phyloP scores from a whole-genome alignment of 2,888 invertebrate genomes.

The Drosophila engyochracea region DNA sequence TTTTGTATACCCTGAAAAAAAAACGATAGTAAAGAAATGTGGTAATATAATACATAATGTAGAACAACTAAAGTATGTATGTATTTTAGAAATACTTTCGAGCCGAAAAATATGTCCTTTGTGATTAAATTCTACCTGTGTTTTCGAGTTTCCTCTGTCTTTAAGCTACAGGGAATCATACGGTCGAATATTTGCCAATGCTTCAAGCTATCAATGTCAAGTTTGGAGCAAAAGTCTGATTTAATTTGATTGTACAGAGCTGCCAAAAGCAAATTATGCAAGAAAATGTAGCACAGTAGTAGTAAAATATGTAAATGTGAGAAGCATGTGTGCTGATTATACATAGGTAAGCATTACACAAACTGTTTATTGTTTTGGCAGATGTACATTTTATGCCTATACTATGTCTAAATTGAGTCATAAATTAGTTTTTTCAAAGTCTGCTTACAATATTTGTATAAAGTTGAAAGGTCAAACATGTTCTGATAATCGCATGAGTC shows the following conservation, averaged over 20 bases:
- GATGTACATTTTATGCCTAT: constrained; percentile 6
- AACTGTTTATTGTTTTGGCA: constrained; percentile 8
- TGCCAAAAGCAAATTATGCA: constrained; percentile 24
- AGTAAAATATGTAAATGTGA: neutral
- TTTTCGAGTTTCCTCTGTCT: neutral
- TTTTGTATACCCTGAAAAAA: constrained; percentile 11
- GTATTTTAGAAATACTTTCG: neutral
- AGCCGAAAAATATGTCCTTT: neutral
- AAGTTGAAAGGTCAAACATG: constrained; percentile 3
- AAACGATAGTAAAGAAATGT: neutral
- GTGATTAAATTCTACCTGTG: neutral
- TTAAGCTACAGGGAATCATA: neutral
- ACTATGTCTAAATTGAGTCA: constrained; percentile 13
- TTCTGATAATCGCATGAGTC: constrained; percentile 11
- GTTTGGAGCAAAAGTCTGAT: constrained; percentile 49
- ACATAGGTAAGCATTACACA: neutral
- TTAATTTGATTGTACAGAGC: constrained; percentile 60
- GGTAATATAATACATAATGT: neutral
- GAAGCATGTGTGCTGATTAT: constrained; percentile 2
- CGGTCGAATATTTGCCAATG: neutral
- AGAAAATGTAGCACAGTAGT: constrained; percentile 6
- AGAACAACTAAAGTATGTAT: neutral
- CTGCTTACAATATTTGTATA: neutral
- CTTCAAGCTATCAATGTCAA: constrained; percentile 47
- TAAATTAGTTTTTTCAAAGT: neutral